These are phyloP conservation scores for Elephas maximus DNA, from an alignment of 2,113 vertebrate species.

Conservation along the genomic window DNA sequence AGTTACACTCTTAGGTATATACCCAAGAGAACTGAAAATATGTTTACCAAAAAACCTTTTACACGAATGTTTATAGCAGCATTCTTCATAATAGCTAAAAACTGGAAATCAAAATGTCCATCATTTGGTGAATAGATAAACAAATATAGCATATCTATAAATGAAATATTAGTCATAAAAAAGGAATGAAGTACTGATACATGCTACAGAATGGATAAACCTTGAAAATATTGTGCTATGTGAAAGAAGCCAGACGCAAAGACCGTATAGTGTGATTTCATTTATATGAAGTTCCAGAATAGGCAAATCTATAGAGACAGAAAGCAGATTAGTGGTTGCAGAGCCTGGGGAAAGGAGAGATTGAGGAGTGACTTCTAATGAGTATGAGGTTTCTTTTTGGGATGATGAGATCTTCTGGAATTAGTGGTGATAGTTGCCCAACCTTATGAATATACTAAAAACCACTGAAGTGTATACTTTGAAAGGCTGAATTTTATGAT, in stretches of 20 bases:
- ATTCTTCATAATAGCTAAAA: neutral
- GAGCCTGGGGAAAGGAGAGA: neutral
- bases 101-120: neutral
- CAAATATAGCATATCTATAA: neutral
- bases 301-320: neutral
- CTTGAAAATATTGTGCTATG: neutral
- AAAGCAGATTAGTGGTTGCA: neutral
- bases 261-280: neutral
- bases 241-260: neutral
- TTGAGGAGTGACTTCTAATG: neutral
- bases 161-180: slow-evolving; percentile 14
- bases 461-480: neutral
- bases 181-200: neutral
- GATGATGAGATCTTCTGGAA: neutral
- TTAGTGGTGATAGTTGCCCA: slow-evolving; percentile 6
- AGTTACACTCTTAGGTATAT: neutral
- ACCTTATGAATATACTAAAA: slow-evolving; percentile 21
- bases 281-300: neutral
- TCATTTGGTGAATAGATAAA: neutral
- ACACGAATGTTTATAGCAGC: neutral
- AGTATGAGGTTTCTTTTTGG: neutral
- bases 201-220: neutral
- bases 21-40: neutral
- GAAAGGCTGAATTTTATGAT: neutral
- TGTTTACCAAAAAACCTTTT: neutral